These are phyloP conservation scores for Pyrrhosoma nymphula DNA, from an alignment of 2,888 invertebrate species.

Conservation along the genomic window DNA sequence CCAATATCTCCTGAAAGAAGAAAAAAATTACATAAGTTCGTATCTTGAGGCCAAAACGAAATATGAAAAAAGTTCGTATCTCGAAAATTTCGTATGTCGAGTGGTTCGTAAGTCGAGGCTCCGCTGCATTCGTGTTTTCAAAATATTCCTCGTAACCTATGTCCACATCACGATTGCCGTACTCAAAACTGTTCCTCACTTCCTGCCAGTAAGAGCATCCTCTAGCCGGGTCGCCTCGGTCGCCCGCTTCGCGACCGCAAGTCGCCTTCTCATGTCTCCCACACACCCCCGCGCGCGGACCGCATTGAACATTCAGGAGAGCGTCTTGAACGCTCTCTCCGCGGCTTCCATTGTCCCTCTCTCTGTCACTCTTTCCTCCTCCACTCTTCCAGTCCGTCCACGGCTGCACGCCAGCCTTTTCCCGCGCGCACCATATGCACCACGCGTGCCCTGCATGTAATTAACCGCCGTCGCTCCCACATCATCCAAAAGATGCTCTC, in stretches of 20 bases:
- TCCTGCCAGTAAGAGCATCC: not conserved
- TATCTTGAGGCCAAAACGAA: too few species aligned
- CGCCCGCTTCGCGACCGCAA: not conserved
- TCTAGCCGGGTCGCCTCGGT: not conserved
- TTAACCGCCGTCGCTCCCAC: not conserved
- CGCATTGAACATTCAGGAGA: not conserved
- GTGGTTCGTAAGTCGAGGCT: too few species aligned
- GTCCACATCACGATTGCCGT: not conserved
- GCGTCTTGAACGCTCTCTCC: not conserved
- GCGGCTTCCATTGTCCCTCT: not conserved
- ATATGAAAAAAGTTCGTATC: too few species aligned
- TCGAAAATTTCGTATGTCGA: too few species aligned
- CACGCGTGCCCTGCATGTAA: not conserved
- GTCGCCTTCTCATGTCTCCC: not conserved
- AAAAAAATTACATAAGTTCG: too few species aligned
- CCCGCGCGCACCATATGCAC: slow-evolving; percentile 2
- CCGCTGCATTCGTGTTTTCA: too few species aligned
- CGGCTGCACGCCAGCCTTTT: not conserved
- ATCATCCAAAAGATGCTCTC: too few species aligned
- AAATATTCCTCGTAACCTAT: too few species aligned
- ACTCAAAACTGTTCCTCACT: not conserved
- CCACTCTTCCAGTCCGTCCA: too few species aligned
- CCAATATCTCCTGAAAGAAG: too few species aligned
- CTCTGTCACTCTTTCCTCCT: not conserved
- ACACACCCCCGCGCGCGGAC: not conserved